phyloP scores from a whole-genome alignment of 1,140 invertebrate genomes.

The Octopus sinensis region DNA sequence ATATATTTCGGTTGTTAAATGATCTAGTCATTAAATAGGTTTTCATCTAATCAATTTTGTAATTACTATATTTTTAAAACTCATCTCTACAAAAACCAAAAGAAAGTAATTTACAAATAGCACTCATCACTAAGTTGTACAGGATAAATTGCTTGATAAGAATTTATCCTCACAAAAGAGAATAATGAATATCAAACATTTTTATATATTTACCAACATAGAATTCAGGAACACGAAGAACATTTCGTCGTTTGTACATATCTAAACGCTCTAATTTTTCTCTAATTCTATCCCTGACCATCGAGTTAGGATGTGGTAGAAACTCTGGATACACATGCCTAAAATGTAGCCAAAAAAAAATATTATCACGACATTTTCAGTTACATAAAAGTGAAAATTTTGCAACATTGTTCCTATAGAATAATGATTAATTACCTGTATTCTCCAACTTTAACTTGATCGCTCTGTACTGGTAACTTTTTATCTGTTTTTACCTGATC shows the following conservation, averaged over 20 bases:
- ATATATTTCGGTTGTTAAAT: too few species aligned
- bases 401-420: too few species aligned
- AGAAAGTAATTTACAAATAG: too few species aligned
- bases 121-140: too few species aligned
- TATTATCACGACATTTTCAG: too few species aligned
- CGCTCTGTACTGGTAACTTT: not conserved
- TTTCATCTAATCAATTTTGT: too few species aligned
- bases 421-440: not conserved
- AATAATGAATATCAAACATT: not conserved
- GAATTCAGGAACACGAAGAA: conserved; percentile 92
- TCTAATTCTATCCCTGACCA: conserved; percentile 74
- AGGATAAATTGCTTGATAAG: too few species aligned
- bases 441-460: not conserved
- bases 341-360: conserved; percentile 6
- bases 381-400: too few species aligned
- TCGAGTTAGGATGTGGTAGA: conserved; percentile 78
- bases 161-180: too few species aligned
- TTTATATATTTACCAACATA: conserved; percentile 76
- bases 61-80: too few species aligned
- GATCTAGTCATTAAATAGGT: too few species aligned
- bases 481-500: conserved; percentile 4
- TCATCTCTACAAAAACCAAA: too few species aligned
- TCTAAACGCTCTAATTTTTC: conserved; percentile 89
- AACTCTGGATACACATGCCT: conserved; percentile 91
- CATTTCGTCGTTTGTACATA: conserved; percentile 80